A percentile compares a stretch with the other conserved stretches of the same genome.
Evolutionary conservation across 2,888 invertebrate species (phyloP).

Genomic region (Caenorhabditis auriculariae): DNA sequence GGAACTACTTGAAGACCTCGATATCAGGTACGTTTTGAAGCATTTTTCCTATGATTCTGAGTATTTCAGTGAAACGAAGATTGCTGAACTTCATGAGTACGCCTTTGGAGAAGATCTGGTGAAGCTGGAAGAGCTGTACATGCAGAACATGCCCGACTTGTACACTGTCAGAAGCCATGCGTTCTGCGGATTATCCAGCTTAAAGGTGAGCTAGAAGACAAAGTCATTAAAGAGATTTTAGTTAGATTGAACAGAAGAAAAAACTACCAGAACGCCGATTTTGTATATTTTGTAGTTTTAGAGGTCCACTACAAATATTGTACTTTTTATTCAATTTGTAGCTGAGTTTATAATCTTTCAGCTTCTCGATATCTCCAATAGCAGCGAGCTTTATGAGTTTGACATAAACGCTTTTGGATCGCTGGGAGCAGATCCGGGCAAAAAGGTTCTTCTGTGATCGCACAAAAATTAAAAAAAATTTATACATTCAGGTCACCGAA

Average conservation of each 20-base stretch:
- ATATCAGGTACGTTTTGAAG: conserved; percentile 23
- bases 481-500: too few species aligned
- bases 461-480: too few species aligned
- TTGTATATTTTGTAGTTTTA: too few species aligned
- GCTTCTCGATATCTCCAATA: conserved; percentile 3
- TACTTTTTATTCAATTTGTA: too few species aligned
- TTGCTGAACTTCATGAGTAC: conserved; percentile 34
- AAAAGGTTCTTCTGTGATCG: too few species aligned
- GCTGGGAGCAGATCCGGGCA: conserved; percentile 9
- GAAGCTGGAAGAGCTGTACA: conserved; percentile 12
- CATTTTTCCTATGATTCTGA: not conserved
- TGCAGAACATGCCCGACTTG: conserved; percentile 32
- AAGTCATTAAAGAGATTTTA: too few species aligned
- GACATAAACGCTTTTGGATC: conserved; percentile 41
- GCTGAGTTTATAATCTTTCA: not conserved
- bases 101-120: conserved; percentile 22
- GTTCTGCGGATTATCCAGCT: conserved; percentile 34
- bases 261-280: too few species aligned
- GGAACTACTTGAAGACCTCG: conserved; percentile 32
- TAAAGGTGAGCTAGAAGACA: conserved; percentile 11
- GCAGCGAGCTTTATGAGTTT: conserved; percentile 15
- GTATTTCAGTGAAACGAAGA: conserved; percentile 28
- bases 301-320: too few species aligned
- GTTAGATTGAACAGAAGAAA: too few species aligned
- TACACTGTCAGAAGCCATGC: conserved; percentile 29